Evolutionary conservation across 2,113 vertebrate species (phyloP), one percentile per base, ranked within the genome.

Genomic region (Rhynchomys soricoides): DNA sequence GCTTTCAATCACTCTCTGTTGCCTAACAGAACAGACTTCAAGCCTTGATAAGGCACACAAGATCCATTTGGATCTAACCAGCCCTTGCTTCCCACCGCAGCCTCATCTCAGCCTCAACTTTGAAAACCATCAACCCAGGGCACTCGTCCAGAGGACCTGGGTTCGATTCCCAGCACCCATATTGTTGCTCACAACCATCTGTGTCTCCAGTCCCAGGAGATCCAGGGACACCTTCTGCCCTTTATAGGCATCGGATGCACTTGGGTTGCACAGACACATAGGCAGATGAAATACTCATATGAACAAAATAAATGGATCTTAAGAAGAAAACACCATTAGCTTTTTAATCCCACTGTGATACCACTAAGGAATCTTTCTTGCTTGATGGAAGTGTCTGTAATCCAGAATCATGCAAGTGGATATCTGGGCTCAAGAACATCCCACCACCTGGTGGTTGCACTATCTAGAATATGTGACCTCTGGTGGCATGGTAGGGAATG

Each of bases 1-100:
- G 59, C 90, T 97, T 95, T 97, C 96, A 70, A 64, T 96, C 96
- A 94, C 91, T 77, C 90, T 91, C 86, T 81, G 92, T 92, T 97
- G 96, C 95, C 86, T 94, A 86, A 78, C 86, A 92, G 86, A 93
- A 94, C 88, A 89, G 89, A 96, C 93, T 90, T 45, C 85, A 81
- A 62, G 74, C 79, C 40, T 87, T 89, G 78, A 66, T 90, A 86
- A 64, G 74, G 31, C 22, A 52, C 17, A 7, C 7, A 89, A 88
- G 75, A 55, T 59, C 43, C 85, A 62, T 91, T 48, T 50, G 64
- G 66, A 82, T 78, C 81, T 68, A 95, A 31, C 62, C 37, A 48
- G 62, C 85, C 70, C 52, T 96, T 90, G 75, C 85, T 83, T 75
- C 26, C 86, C 24, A 57, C 22, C 16, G 22, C 45, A 68, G 45